These are phyloP conservation scores for Sebastes nivosus DNA, from an alignment of 2,797 vertebrate genomes.

Conservation along the genomic window DNA sequence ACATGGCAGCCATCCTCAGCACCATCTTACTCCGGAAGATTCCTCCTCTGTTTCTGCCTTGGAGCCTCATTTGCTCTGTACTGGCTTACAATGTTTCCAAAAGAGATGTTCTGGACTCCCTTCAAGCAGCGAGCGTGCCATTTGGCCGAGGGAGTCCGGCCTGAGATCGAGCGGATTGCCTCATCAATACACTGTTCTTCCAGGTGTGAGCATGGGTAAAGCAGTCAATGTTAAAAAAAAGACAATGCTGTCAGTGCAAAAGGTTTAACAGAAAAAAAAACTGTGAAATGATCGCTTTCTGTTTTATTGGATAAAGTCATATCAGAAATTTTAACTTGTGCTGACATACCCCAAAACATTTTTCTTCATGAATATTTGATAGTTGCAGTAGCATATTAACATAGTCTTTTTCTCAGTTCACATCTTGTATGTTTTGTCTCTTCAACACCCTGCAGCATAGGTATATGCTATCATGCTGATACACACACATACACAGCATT, in stretches of 20 bases:
- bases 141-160: slow-evolving; percentile 1
- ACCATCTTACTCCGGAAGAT: neutral
- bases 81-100: neutral
- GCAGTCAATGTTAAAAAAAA: neutral
- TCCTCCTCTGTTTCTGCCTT: neutral
- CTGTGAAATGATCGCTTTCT: neutral
- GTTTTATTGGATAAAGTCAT: neutral
- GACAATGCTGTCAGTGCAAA: neutral
- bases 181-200: neutral
- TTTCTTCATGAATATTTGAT: neutral
- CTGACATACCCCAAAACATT: neutral
- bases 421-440: neutral
- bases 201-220: slow-evolving; percentile 4
- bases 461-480: neutral
- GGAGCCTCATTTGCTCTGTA: neutral
- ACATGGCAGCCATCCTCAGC: neutral
- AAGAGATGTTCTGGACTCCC: slow-evolving; percentile 26
- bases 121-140: neutral
- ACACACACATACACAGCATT: neutral
- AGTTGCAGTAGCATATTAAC: neutral
- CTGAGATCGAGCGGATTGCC: neutral
- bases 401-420: neutral
- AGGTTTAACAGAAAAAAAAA: neutral
- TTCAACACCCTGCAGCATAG: neutral
- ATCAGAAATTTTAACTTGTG: neutral